Conservation (phyloP, 2,888 invertebrate genomes). For the Drosophila percnosoma region DNA sequence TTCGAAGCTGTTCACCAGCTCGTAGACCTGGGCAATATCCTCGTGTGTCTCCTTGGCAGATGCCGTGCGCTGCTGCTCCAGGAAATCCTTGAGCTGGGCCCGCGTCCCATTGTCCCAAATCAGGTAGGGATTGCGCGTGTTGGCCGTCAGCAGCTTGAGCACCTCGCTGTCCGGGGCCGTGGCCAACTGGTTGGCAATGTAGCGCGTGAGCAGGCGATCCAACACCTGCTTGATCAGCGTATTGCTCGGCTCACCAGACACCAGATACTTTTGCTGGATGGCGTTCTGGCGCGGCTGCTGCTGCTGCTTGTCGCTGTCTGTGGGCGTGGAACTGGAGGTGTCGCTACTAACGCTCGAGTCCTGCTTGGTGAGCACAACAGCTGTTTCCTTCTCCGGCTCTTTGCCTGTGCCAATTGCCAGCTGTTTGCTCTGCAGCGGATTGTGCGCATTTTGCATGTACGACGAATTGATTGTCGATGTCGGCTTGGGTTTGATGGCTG, state of each 20-base stretch:
- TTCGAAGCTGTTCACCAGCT: constrained; percentile 80
- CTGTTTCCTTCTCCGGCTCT: constrained; percentile 50
- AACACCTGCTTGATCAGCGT: constrained; percentile 88
- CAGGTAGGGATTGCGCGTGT: constrained; percentile 97
- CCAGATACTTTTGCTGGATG: constrained; percentile 77
- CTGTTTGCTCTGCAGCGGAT: constrained; percentile 84
- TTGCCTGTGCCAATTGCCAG: constrained; percentile 74
- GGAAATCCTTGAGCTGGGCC: constrained; percentile 94
- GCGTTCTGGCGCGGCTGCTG: constrained; percentile 29
- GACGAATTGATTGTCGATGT: constrained; percentile 63
- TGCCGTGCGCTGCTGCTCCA: constrained; percentile 88
- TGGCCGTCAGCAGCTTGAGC: constrained; percentile 97
- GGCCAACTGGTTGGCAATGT: constrained; percentile 91
- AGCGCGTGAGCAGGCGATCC: constrained; percentile 93
- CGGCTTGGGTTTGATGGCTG: constrained; percentile 58
- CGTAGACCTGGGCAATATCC: constrained; percentile 83
- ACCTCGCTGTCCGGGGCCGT: constrained; percentile 91
- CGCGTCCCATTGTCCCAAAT: constrained; percentile 99
- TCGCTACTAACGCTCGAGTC: constrained; percentile 80
- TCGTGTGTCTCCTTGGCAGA: constrained; percentile 83
- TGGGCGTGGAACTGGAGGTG: constrained; percentile 69
- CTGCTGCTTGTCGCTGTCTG: constrained; percentile 69
- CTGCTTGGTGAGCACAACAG: constrained; percentile 62
- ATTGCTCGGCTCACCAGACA: constrained; percentile 85
- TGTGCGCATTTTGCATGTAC: constrained; percentile 84